phyloP scores from a whole-genome alignment of 2,797 vertebrate species.

The Mus spretus region DNA sequence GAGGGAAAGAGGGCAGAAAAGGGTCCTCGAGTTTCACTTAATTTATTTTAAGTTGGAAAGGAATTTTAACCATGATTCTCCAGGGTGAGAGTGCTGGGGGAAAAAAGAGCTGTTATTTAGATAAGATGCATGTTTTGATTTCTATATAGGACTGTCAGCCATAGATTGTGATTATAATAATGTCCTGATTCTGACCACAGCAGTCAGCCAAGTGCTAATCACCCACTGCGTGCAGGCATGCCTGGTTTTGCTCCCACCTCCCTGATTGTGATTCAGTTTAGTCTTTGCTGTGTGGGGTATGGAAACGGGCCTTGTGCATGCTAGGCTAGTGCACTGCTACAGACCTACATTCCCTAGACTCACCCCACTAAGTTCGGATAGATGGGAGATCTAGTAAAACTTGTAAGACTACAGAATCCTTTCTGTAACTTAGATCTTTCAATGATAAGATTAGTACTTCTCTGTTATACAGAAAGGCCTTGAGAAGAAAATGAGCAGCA shows the following conservation, averaged over 20 bases:
- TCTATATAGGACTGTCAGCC: constrained; percentile 67
- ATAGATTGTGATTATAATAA: constrained; percentile 66
- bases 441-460: background rate
- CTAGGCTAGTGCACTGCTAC: background rate
- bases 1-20: constrained; percentile 75
- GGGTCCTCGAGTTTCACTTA: constrained; percentile 84
- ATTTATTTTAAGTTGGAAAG: constrained; percentile 84
- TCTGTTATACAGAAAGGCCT: background rate
- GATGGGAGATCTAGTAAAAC: constrained; percentile 31
- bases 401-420: constrained; percentile 34
- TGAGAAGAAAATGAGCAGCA: constrained; percentile 45
- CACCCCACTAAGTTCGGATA: constrained; percentile 43
- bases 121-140: constrained; percentile 82
- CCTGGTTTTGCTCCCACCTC: background rate
- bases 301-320: background rate
- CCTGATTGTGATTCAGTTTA: constrained; percentile 26
- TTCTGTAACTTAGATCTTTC: constrained; percentile 55
- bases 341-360: background rate
- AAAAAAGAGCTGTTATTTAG: constrained; percentile 75
- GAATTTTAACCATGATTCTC: constrained; percentile 85
- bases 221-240: background rate
- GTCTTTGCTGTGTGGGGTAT: background rate
- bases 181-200: constrained; percentile 47
- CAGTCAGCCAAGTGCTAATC: constrained; percentile 42
- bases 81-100: constrained; percentile 67